These are phyloP conservation scores for Sycophaga agraensis DNA, from an alignment of 1,140 invertebrate genomes.

Conservation along the genomic window DNA sequence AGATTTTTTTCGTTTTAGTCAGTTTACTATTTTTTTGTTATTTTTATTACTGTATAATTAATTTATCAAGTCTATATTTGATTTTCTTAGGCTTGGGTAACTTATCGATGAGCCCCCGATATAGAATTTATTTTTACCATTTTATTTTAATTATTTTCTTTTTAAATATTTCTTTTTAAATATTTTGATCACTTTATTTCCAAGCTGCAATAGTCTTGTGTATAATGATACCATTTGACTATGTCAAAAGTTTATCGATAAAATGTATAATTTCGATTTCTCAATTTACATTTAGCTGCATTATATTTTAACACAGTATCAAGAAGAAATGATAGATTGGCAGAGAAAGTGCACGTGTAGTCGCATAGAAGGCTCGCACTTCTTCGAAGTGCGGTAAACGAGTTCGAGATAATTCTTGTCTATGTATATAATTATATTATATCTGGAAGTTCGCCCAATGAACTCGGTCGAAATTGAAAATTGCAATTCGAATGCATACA, in stretches of 20 bases:
- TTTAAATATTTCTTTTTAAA: constrained; percentile 16
- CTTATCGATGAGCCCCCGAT: constrained; percentile 39
- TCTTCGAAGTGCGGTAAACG: constrained; percentile 1
- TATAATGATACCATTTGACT: background rate
- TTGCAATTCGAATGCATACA: constrained; percentile 15
- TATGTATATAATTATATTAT: too few species aligned
- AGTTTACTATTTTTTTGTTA: constrained; percentile 6
- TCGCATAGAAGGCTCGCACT: constrained; percentile 13
- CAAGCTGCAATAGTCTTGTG: constrained; percentile 5
- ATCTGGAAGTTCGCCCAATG: too few species aligned
- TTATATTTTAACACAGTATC: constrained; percentile 1
- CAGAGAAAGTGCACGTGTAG: constrained; percentile 7
- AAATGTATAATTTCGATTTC: constrained; percentile 20
- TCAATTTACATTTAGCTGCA: background rate
- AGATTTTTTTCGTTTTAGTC: background rate
- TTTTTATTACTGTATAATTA: constrained; percentile 48
- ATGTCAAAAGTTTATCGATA: constrained; percentile 15
- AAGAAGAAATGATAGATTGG: constrained; percentile 18
- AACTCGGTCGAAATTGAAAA: constrained; percentile 11
- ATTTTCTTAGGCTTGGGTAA: constrained; percentile 55
- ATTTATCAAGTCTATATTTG: constrained; percentile 55
- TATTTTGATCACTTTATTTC: constrained; percentile 26
- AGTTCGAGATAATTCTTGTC: too few species aligned
- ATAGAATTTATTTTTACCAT: constrained; percentile 41
- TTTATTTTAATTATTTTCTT: constrained; percentile 3